Base-by-base conservation (phyloP, 2,113 vertebrate species). In the Leucosticte australis region DNA sequence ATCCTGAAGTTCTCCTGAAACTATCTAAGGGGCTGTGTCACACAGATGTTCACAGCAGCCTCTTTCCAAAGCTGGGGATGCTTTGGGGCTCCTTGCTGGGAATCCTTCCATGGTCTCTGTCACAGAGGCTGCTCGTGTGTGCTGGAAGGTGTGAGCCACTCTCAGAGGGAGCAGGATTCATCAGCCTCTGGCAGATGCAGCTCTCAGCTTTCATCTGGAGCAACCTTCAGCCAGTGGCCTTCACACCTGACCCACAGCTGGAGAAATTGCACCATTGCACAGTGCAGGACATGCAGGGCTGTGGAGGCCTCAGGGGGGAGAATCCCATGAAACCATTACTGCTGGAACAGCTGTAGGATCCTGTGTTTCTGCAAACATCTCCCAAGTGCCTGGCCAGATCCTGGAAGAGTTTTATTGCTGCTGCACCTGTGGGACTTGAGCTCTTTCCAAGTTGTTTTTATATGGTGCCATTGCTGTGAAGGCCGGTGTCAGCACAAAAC, bases 401-500 rank as follows among this genome's bases (percentile, higher is more conserved):
- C 57, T 75, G 83, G 75, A 80, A 80, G 39, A 59, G 75, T 62
- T 90, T n/a, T 33, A 33, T 59, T 77, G 37, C 49, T 78, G 19
- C 55, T 82, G 37, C 57, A 31, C 42, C 31, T 65, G 27, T 63
- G 49, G 69, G 73, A 15, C 62, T 91, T 84, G 35, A 69, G 35
- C 67, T 64, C 41, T 35, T 76, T 59, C 42, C 27, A n/a, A 2
- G 57, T 23, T 76, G 13, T 60, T 57, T 31, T 12, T 18, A 2
- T 17, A 2, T 26, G 55, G 42, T 92, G 90, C 74, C 14, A 6
- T 44, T 44, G 42, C 55, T 77, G 30, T 35, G 76, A n/a, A 57
- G 64, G 46, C 44, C 0, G 0, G 35, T 64, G 30, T 68, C 44
- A 78, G 62, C 50, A 9, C 22, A 6, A 33, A 20, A 46, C 27